phyloP scores from a whole-genome alignment of 2,113 vertebrate species.

The Etheostoma cragini region DNA sequence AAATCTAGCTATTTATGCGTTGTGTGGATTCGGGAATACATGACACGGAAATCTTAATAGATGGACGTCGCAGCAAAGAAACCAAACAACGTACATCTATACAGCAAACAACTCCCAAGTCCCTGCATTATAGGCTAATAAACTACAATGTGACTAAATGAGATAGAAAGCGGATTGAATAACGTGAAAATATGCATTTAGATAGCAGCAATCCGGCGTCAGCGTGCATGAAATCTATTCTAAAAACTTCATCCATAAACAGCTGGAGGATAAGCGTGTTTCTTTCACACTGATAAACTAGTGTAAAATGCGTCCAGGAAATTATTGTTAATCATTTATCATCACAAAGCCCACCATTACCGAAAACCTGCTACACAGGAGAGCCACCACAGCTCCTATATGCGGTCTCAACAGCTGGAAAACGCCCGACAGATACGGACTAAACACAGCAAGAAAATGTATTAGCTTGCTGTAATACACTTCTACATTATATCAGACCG shows the following conservation, averaged over 20 bases:
- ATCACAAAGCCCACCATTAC: constrained; percentile 14
- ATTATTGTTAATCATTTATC: not conserved
- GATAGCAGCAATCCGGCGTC: constrained; percentile 25
- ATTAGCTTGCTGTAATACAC: not conserved
- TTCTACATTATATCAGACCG: constrained; percentile 23
- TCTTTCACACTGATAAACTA: not conserved
- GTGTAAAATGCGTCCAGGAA: not conserved
- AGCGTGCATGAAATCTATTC: constrained; percentile 21
- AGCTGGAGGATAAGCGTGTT: constrained; percentile 31
- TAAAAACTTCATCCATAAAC: constrained; percentile 64
- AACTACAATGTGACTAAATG: constrained; percentile 8
- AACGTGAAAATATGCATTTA: constrained; percentile 19
- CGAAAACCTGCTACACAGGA: not conserved
- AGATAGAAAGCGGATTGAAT: not conserved
- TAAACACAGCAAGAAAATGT: constrained; percentile 3
- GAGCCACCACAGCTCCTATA: constrained; percentile 20
- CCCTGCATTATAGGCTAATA: constrained; percentile 20
- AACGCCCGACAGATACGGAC: constrained; percentile 50
- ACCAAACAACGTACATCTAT: constrained; percentile 28
- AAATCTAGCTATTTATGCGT: constrained; percentile 22
- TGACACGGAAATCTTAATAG: constrained; percentile 38
- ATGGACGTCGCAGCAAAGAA: constrained; percentile 13
- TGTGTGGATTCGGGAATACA: constrained; percentile 44
- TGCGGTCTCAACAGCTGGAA: constrained; percentile 64
- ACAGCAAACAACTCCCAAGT: not conserved